Conservation (phyloP, 2,888 invertebrate species). For the Aleiodes testaceus region DNA sequence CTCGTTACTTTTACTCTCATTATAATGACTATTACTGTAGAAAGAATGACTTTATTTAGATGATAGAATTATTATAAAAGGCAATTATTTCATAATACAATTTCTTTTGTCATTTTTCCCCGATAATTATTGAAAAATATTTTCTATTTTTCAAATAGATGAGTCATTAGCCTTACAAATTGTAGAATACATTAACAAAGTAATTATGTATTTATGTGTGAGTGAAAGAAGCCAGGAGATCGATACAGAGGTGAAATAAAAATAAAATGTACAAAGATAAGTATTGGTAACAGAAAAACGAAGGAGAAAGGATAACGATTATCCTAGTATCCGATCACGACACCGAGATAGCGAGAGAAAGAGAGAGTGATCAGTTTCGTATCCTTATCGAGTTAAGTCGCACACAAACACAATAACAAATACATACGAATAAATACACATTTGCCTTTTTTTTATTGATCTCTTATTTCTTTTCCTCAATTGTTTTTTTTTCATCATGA, state of each 20-base stretch:
- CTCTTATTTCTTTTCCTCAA: not conserved
- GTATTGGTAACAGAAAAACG: not conserved
- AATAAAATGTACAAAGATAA: not conserved
- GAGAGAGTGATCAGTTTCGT: not conserved
- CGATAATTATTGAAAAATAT: no score
- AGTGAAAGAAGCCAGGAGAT: not conserved
- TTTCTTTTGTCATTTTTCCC: no score
- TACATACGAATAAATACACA: no score
- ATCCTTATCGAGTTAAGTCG: not conserved
- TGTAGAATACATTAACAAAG: not conserved
- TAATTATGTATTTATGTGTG: not conserved
- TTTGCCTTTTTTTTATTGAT: not conserved
- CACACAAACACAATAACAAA: not conserved
- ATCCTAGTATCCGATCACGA: slow-evolving; percentile 20
- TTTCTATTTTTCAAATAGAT: no score
- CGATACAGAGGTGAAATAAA: not conserved
- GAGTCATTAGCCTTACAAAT: not conserved
- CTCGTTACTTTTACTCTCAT: slow-evolving; percentile 23
- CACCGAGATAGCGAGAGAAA: slow-evolving; percentile 6
- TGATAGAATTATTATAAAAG: no score
- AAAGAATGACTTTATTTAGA: slow-evolving; percentile 5
- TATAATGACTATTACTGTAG: slow-evolving; percentile 25
- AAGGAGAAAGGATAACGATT: slow-evolving; percentile 27
- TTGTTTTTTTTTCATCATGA: not conserved
- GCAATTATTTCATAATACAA: not conserved